These are phyloP conservation scores for Drosophila pseudotakahashii DNA, from an alignment of 2,888 invertebrate species.

Conservation along the genomic window DNA sequence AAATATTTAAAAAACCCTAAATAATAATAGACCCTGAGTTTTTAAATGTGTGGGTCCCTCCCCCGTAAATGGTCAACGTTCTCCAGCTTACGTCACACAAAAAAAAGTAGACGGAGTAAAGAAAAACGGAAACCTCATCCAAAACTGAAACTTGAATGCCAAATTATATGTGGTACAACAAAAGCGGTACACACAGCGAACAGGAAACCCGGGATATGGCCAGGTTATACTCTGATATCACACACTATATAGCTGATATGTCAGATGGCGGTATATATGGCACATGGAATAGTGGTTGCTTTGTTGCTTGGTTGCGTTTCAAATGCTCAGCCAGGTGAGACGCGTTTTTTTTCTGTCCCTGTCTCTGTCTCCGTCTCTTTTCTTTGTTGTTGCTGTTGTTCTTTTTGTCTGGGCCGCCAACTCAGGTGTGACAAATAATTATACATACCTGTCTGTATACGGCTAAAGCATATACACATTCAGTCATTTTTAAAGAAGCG, in stretches of 20 bases:
- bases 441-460: conserved; percentile 71
- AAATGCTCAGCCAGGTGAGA: conserved; percentile 79
- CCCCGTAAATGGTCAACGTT: conserved; percentile 15
- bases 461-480: conserved; percentile 26
- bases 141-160: conserved; percentile 25
- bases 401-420: conserved; percentile 62
- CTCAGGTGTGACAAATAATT: conserved; percentile 84
- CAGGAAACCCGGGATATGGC: conserved; percentile 26
- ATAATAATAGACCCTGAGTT: too few relatives aligned
- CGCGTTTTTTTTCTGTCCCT: conserved; percentile 52
- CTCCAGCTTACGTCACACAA: conserved; percentile 31
- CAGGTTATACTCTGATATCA: conserved; percentile 1
- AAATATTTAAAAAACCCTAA: too few relatives aligned
- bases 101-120: background rate
- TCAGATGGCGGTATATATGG: conserved; percentile 12
- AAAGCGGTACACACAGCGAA: conserved; percentile 15
- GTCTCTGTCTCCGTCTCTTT: conserved; percentile 36
- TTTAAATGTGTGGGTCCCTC: conserved; percentile 4
- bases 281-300: conserved; percentile 67
- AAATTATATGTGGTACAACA: conserved; percentile 17
- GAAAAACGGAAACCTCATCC: conserved; percentile 34
- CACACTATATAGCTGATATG: conserved; percentile 24
- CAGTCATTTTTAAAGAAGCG: conserved; percentile 47
- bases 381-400: conserved; percentile 1
- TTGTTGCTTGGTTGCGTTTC: conserved; percentile 59